Evolutionary conservation across 37 sponge, comb jelly and placozoan genomes (phyloP).

Genomic region (Crambe crambe): DNA sequence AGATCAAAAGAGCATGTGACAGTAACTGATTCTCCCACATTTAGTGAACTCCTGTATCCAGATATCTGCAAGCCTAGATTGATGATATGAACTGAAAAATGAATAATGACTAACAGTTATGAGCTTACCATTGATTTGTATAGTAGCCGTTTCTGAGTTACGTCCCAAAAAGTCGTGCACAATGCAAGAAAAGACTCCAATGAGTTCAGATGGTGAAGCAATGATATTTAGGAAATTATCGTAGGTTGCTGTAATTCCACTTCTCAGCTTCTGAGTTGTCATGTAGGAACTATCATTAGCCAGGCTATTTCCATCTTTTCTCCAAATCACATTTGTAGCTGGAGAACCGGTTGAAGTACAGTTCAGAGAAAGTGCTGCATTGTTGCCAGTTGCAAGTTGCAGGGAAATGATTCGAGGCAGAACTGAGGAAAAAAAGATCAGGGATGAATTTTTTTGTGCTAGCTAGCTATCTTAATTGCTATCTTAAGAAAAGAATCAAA

Average conservation of each 20-base stretch:
- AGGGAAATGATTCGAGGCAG: slow-evolving; percentile 12
- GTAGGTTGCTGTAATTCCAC: slow-evolving; percentile 2
- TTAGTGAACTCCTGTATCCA: neutral
- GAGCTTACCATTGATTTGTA: slow-evolving; percentile 11
- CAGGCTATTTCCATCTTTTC: neutral
- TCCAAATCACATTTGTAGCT: slow-evolving; percentile 15
- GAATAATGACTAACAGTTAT: neutral
- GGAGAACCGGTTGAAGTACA: slow-evolving; percentile 29
- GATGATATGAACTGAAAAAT: neutral
- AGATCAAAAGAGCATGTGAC: slow-evolving; percentile 7
- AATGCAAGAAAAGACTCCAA: slow-evolving; percentile 6
- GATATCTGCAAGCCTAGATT: neutral
- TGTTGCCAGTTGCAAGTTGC: neutral
- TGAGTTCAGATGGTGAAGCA: neutral
- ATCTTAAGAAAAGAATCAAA: too few species aligned
- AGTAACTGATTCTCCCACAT: neutral
- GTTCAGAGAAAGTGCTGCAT: slow-evolving; percentile 5
- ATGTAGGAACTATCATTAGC: neutral
- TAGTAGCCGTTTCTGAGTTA: neutral
- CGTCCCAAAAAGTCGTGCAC: slow-evolving; percentile 9
- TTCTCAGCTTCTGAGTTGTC: slow-evolving; percentile 11
- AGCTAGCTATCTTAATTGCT: too few species aligned
- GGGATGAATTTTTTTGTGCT: too few species aligned
- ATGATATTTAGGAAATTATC: neutral
- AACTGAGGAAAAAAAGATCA: neutral